A percentile compares a stretch with the other conserved stretches of the same genome.
phyloP scores from a whole-genome alignment of 2,888 invertebrate species.

The Trachelus stipa region DNA sequence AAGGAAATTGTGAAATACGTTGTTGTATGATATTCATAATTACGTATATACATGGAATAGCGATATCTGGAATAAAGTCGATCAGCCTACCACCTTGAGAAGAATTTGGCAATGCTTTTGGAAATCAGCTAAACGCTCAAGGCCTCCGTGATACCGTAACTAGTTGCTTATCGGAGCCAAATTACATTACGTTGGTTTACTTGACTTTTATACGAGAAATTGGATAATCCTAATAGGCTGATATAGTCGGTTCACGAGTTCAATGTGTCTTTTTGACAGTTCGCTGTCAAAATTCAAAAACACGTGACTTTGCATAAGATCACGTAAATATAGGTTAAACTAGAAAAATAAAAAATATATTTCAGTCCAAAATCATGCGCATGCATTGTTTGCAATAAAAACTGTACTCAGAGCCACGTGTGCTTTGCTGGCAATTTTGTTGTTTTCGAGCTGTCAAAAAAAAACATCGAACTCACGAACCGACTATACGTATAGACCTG shows the following conservation, averaged over 20 bases:
- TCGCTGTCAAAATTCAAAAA: not conserved
- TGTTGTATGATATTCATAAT: not conserved
- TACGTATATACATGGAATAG: not conserved
- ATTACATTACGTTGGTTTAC: not conserved
- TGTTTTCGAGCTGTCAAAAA: too few relatives aligned
- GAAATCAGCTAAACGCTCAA: not conserved
- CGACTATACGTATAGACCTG: too few relatives aligned
- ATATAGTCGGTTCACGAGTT: not conserved
- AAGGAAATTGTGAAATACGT: too few relatives aligned
- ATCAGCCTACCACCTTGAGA: not conserved
- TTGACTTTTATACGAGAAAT: not conserved
- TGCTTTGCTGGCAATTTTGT: too few relatives aligned
- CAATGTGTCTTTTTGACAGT: not conserved
- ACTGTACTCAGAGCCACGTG: too few relatives aligned
- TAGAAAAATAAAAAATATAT: not conserved
- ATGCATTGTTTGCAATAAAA: too few relatives aligned
- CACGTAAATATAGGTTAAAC: not conserved
- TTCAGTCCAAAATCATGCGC: not conserved
- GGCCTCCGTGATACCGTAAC: not conserved
- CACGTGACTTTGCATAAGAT: not conserved
- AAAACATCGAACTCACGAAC: too few relatives aligned
- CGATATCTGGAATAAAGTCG: not conserved
- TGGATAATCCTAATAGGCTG: not conserved
- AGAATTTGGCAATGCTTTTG: not conserved
- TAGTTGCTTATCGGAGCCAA: not conserved